Percentiles rank a stretch among this genome's conserved stretches.
These are phyloP conservation scores for Terrapene triunguis DNA, from an alignment of 2,113 vertebrate species.

Conservation along the genomic window DNA sequence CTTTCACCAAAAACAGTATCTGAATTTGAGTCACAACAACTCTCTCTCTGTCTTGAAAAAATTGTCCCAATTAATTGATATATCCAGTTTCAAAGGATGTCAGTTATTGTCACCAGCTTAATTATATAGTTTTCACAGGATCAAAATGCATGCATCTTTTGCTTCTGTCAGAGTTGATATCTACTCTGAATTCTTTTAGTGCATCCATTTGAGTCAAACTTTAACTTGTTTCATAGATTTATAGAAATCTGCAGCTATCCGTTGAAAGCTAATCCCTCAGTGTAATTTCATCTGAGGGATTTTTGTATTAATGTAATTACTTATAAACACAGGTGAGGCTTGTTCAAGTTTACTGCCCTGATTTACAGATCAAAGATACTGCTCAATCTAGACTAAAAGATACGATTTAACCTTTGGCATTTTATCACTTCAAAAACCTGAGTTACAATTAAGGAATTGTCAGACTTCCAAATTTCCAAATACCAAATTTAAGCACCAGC, in stretches of 20 bases:
- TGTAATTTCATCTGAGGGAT: constrained; percentile 48
- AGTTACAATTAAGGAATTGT: constrained; percentile 27
- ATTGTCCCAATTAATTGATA: background rate
- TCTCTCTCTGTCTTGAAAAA: rapidly evolving
- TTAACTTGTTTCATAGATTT: constrained; percentile 18
- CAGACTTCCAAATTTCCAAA: constrained; percentile 31
- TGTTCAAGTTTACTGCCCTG: constrained; percentile 59
- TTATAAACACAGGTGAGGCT: constrained; percentile 68
- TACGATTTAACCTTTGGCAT: constrained; percentile 46
- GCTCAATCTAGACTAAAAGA: constrained; percentile 37
- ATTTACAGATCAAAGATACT: constrained; percentile 70
- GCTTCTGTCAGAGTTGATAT: constrained; percentile 40
- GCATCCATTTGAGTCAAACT: constrained; percentile 20
- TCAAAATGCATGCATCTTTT: background rate
- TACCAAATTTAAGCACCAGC: background rate
- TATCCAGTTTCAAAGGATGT: background rate
- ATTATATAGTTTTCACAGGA: rapidly evolving
- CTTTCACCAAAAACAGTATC: background rate
- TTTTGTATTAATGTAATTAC: constrained; percentile 73
- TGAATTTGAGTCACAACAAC: background rate
- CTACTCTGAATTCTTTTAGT: constrained; percentile 29
- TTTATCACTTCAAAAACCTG: constrained; percentile 20
- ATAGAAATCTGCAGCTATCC: constrained; percentile 42
- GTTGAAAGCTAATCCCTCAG: constrained; percentile 55
- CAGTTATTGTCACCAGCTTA: background rate